These are phyloP conservation scores for Pseudorectes ferrugineus DNA, from an alignment of 2,113 vertebrate genomes.

Conservation along the genomic window DNA sequence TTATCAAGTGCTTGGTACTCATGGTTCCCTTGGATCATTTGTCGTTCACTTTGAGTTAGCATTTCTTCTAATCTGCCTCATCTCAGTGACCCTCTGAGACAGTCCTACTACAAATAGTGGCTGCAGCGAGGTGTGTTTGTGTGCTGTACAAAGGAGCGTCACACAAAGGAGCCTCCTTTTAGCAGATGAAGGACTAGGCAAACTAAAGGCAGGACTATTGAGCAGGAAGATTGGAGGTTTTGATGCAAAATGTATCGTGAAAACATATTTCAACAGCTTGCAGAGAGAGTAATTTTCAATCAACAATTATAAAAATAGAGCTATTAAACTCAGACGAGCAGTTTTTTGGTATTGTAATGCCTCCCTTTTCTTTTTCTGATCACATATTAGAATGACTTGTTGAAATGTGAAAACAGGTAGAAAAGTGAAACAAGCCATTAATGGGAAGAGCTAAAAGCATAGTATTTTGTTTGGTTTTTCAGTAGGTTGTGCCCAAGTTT, in stretches of 20 bases:
- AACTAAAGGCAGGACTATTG: neutral
- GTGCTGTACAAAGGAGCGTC: neutral
- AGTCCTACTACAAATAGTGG: neutral
- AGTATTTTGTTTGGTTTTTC: neutral
- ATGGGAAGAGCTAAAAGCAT: neutral
- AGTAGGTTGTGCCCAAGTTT: neutral
- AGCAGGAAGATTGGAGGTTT: neutral
- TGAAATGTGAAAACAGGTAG: neutral
- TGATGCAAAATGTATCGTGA: neutral
- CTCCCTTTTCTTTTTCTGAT: constrained; percentile 16
- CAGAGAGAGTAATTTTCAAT: neutral
- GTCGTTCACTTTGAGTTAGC: neutral
- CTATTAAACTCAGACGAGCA: neutral
- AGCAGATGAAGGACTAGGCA: neutral
- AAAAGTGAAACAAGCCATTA: neutral
- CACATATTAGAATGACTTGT: neutral
- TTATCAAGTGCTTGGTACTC: neutral
- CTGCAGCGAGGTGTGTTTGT: neutral
- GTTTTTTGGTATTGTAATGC: neutral
- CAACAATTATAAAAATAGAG: neutral
- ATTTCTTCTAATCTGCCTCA: neutral
- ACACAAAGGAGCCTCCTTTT: neutral
- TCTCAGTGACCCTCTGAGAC: neutral
- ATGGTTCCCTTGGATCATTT: neutral
- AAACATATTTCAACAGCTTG: neutral